Conservation (phyloP, 2,888 invertebrate species). For the Hecatera dysodea region DNA sequence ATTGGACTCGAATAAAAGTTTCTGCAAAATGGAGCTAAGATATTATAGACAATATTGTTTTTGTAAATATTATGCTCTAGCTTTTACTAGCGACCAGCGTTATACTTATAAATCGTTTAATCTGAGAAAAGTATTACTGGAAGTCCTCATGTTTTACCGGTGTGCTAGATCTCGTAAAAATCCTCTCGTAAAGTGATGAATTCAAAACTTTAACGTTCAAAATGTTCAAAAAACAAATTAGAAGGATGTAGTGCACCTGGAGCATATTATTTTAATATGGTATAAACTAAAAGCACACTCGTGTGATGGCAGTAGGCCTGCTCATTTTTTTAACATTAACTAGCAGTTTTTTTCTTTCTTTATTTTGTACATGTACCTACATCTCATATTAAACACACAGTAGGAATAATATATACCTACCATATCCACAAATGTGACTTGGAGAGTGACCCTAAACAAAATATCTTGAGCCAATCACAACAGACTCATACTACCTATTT, state of each 20-base stretch:
- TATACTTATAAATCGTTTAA: too few relatives aligned
- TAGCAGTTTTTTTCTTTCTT: too few relatives aligned
- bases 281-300: not conserved
- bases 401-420: too few relatives aligned
- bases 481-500: too few relatives aligned
- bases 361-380: too few relatives aligned
- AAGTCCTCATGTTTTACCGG: not conserved
- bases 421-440: not conserved
- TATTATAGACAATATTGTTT: not conserved
- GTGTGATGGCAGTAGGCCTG: not conserved
- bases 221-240: not conserved
- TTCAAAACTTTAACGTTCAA: not conserved
- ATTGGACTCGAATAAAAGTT: conserved; percentile 49
- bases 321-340: too few relatives aligned
- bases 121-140: too few relatives aligned
- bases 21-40: conserved; percentile 63
- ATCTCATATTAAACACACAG: too few relatives aligned
- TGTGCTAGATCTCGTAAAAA: not conserved
- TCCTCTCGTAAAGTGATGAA: not conserved
- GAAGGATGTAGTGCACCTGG: not conserved
- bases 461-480: too few relatives aligned
- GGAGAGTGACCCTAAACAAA: not conserved
- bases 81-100: too few relatives aligned
- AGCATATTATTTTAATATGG: not conserved
- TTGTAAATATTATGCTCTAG: too few relatives aligned